Conservation (phyloP, 2,113 vertebrate species). For the Ptilorrhoa leucosticta region DNA sequence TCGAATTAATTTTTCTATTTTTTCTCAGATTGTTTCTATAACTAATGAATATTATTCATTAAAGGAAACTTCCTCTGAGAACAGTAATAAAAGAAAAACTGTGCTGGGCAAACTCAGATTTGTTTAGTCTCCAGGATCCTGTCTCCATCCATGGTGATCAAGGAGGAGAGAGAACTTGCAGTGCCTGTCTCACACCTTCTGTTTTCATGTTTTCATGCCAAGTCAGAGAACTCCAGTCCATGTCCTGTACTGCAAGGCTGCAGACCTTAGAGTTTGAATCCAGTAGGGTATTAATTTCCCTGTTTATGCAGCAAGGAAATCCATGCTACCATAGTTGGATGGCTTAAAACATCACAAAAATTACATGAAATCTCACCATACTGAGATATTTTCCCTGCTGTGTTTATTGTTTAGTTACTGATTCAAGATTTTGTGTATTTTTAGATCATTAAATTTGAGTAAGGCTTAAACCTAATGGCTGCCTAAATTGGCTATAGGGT, state of each 20-base stretch:
- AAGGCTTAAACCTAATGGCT: neutral
- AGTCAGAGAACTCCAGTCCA: too few relatives aligned
- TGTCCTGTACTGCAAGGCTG: neutral
- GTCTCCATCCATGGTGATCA: neutral
- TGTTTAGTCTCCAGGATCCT: neutral
- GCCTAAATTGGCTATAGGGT: neutral
- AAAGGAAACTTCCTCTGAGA: neutral
- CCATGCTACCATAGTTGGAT: neutral
- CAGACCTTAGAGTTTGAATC: neutral
- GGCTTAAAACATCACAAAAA: neutral
- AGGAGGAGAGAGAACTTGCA: neutral
- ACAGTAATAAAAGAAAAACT: neutral
- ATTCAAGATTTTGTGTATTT: neutral
- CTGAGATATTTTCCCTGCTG: neutral
- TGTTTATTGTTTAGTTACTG: neutral
- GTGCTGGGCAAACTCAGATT: neutral
- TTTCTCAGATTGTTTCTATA: neutral
- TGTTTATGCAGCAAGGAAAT: neutral
- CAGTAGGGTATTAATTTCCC: neutral
- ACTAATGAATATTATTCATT: neutral
- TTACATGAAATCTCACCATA: neutral
- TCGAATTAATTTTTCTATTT: neutral
- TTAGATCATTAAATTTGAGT: neutral
- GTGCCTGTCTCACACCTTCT: neutral
- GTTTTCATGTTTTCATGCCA: neutral